Base-by-base conservation (phyloP, 2,888 invertebrate species). In the Eupithecia subumbrata region DNA sequence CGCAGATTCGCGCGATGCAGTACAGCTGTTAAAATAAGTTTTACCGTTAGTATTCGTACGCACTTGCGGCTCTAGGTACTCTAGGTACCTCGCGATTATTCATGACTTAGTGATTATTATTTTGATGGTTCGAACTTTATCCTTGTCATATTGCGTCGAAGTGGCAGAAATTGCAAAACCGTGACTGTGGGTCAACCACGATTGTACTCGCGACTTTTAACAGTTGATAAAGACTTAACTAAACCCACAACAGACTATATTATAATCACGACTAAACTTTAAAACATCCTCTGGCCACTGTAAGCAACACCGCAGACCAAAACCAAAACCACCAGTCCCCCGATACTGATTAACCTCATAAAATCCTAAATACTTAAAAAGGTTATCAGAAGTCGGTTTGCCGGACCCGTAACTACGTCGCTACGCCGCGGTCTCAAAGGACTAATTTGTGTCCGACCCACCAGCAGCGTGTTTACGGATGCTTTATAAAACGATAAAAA, bases 391-490 rank as follows among this genome's bases (percentile, higher is more conserved):
- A 40, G 70, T 66, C 37, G 22, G 48, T 22, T 22, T 11, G 11
- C 56, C 3, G 22, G n/a, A 56, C 56, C 56, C 11, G 52, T 48
- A n/a, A 18, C 48, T 48, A n/a, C 48, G 48, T 25, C 12, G 11
- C 56, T 22, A 12, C 25, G 22, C 25, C 60, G 60, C 25, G 60
- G 60, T 60, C 60, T 60, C 60, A 5, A 12, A 60, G 74, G 70
- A 70, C 52, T 71, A n/a, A 74, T 74, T 74, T 70, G 52, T 64
- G 64, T 69, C 40, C 22, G 16, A 66, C 69, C 64, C 52, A 40
- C 64, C 60, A 60, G 22, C 60, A 11, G 60, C 25, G 60, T 60
- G 60, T 60, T 60, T 60, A 60, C 60, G 12, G 14, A 60, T 14
- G 60, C 25, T 60, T 60, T 60, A 60, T 25, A 60, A 60, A 60